A percentile compares a stretch with the other conserved stretches of the same genome.
Evolutionary conservation across 2,888 invertebrate species (phyloP).

Genomic region (Spodoptera exigua): DNA sequence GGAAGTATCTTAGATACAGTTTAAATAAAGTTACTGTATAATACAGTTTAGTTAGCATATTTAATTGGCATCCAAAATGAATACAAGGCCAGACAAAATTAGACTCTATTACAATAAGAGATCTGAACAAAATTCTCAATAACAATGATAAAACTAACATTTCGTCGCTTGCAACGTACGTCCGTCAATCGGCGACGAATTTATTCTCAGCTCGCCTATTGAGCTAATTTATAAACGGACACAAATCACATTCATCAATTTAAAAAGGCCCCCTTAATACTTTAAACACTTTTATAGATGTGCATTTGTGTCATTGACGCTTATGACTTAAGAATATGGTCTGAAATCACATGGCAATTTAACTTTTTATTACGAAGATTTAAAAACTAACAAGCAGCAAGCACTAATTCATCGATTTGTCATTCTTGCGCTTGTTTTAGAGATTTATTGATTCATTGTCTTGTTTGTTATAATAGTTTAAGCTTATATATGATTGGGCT

Average conservation of each 20-base stretch:
- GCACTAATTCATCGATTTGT: neutral
- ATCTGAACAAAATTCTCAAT: too few species aligned
- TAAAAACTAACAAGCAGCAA: neutral
- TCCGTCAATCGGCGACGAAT: slow-evolving; percentile 43
- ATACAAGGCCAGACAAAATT: too few species aligned
- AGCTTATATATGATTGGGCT: too few species aligned
- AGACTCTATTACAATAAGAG: too few species aligned
- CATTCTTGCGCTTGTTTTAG: too few species aligned
- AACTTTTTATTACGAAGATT: slow-evolving; percentile 10
- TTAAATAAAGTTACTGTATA: too few species aligned
- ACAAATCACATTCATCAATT: slow-evolving; percentile 64
- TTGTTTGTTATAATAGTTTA: too few species aligned
- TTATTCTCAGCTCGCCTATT: slow-evolving; percentile 58
- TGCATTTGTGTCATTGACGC: slow-evolving; percentile 14
- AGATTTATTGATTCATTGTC: too few species aligned
- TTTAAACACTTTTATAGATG: slow-evolving; percentile 36
- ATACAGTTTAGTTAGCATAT: too few species aligned
- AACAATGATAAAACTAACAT: slow-evolving; percentile 1
- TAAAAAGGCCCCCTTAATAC: slow-evolving; percentile 50
- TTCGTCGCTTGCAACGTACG: slow-evolving; percentile 22
- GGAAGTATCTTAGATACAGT: too few species aligned
- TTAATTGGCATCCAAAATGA: too few species aligned
- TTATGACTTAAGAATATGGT: slow-evolving; percentile 20
- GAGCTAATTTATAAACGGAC: slow-evolving; percentile 63
- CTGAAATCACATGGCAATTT: slow-evolving; percentile 3